phyloP scores from a whole-genome alignment of 2,888 invertebrate species.

The Gryllus longicercus region DNA sequence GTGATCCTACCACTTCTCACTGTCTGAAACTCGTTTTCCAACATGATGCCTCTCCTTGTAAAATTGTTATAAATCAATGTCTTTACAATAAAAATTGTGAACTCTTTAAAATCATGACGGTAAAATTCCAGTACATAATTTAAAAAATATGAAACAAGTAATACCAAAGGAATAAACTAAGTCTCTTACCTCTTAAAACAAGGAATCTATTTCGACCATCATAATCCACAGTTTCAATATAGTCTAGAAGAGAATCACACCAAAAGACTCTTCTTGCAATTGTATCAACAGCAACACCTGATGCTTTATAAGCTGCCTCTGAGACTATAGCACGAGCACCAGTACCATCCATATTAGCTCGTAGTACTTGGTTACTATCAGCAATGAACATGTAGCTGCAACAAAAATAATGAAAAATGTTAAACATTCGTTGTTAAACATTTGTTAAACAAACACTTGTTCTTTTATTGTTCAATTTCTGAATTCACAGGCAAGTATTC shows the following conservation, averaged over 20 bases:
- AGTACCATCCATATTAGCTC: conserved; percentile 94
- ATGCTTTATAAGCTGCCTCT: conserved; percentile 90
- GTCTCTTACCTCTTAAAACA: conserved; percentile 60
- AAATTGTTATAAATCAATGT: no score
- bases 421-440: no score
- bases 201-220: conserved; percentile 77
- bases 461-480: no score
- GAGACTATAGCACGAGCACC: conserved; percentile 77
- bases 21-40: no score
- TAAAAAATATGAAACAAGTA: no score
- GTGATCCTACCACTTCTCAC: no score
- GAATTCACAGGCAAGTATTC: neutral
- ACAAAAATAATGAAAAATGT: neutral
- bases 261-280: conserved; percentile 87
- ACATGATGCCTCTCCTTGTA: no score
- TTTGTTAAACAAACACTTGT: no score
- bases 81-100: no score
- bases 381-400: conserved; percentile 72
- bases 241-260: conserved; percentile 93
- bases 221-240: conserved; percentile 94
- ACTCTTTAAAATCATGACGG: no score
- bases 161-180: neutral
- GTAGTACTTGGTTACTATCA: conserved; percentile 75
- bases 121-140: no score
- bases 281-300: conserved; percentile 88